phyloP scores from a whole-genome alignment of 64 coral and sea anemone genomes.

The Montipora efflorescens region DNA sequence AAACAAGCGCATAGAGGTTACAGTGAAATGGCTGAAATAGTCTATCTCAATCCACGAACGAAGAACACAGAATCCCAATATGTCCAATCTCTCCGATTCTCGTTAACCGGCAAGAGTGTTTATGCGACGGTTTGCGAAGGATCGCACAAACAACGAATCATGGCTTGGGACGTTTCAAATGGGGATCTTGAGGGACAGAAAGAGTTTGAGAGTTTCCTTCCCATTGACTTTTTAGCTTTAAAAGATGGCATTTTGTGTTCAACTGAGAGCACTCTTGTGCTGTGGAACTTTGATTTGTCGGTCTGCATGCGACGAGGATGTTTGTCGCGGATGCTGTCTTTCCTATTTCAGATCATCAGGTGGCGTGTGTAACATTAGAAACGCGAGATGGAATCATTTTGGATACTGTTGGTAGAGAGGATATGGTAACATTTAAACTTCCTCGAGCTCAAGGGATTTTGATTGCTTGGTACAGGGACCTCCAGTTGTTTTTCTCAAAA shows the following conservation, averaged over 20 bases:
- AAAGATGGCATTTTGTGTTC: neutral
- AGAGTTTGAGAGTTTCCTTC: neutral
- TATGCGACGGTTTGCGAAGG: no score
- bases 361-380: neutral
- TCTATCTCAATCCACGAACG: no score
- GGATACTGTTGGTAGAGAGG: neutral
- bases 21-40: no score
- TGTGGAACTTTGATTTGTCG: neutral
- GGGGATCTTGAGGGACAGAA: no score
- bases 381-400: neutral
- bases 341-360: neutral
- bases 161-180: neutral
- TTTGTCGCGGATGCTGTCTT: no score
- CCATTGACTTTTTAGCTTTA: neutral
- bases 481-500: neutral
- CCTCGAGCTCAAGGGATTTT: neutral
- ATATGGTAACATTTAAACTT: neutral
- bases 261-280: neutral
- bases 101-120: no score
- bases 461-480: neutral
- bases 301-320: neutral
- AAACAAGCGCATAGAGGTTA: no score
- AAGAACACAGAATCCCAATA: no score
- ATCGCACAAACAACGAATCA: no score
- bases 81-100: no score